phyloP scores from a whole-genome alignment of 2,113 vertebrate species.

The mouse (Mus musculus) region DNA sequence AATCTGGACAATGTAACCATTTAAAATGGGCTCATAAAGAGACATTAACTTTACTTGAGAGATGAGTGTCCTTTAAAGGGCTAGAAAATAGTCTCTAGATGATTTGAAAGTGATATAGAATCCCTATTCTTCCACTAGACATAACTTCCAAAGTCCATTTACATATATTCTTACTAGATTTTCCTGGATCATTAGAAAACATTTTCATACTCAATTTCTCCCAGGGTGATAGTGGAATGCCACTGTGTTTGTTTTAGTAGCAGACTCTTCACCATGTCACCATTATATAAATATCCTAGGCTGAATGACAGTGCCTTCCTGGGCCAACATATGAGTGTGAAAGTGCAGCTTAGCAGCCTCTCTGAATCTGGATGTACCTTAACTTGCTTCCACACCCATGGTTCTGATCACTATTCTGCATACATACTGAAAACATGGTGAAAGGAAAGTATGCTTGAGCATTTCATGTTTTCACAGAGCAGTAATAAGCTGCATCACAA shows the following conservation, averaged over 20 bases:
- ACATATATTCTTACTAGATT: background rate
- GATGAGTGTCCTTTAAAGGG: background rate
- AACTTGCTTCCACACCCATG: background rate
- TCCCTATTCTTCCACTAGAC: background rate
- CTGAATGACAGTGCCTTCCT: background rate
- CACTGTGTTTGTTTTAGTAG: background rate
- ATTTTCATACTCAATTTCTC: background rate
- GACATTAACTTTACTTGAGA: background rate
- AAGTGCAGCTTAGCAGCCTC: too few relatives aligned
- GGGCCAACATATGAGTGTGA: background rate
- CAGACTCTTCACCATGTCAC: background rate
- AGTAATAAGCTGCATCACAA: background rate
- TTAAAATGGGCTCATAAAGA: slow-evolving; percentile 17
- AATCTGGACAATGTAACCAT: background rate
- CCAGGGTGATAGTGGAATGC: background rate
- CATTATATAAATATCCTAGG: background rate
- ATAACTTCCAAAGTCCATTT: background rate
- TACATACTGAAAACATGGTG: background rate
- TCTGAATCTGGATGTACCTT: background rate
- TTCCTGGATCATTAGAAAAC: background rate
- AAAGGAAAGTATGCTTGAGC: background rate
- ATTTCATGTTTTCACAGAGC: background rate
- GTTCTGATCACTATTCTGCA: background rate
- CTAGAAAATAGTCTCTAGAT: background rate
- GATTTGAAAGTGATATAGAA: background rate